Evolutionary conservation across 2,888 invertebrate genomes (phyloP).

Genomic region (Globia sparganii): DNA sequence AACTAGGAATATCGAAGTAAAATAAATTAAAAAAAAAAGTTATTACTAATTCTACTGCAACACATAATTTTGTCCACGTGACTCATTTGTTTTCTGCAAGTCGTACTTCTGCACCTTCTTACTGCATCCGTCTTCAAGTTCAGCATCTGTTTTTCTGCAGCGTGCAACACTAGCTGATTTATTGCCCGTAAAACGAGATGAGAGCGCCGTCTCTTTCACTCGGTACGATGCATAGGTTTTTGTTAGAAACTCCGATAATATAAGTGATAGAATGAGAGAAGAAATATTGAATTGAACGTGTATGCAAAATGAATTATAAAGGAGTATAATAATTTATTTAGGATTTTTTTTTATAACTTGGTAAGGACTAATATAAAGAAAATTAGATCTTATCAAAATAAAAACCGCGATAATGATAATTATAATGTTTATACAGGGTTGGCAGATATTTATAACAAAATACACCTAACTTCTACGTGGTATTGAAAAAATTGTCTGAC

Average conservation of each 20-base stretch:
- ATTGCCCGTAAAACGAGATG: constrained; percentile 65
- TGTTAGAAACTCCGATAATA: constrained; percentile 25
- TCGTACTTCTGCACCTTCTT: constrained; percentile 19
- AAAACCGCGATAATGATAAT: not conserved
- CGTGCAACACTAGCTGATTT: constrained; percentile 64
- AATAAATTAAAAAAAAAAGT: too few relatives aligned
- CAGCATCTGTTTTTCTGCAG: constrained; percentile 61
- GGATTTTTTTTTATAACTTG: not conserved
- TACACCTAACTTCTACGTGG: not conserved
- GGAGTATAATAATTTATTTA: not conserved
- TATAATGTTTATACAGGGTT: not conserved
- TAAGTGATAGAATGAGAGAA: constrained; percentile 30
- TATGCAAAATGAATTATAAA: not conserved
- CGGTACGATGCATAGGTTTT: constrained; percentile 46
- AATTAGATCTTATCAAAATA: not conserved
- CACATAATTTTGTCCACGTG: not conserved
- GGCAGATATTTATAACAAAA: not conserved
- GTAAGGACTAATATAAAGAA: not conserved
- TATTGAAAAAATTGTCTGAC: not conserved
- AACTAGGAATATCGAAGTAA: too few relatives aligned
- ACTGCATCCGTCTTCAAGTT: constrained; percentile 29
- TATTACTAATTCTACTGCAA: not conserved
- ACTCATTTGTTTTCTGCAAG: not conserved
- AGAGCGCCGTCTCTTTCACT: constrained; percentile 44
- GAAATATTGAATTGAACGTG: constrained; percentile 4